Evolutionary conservation across 2,113 vertebrate species (phyloP).

Genomic region (Amphiprion percula): DNA sequence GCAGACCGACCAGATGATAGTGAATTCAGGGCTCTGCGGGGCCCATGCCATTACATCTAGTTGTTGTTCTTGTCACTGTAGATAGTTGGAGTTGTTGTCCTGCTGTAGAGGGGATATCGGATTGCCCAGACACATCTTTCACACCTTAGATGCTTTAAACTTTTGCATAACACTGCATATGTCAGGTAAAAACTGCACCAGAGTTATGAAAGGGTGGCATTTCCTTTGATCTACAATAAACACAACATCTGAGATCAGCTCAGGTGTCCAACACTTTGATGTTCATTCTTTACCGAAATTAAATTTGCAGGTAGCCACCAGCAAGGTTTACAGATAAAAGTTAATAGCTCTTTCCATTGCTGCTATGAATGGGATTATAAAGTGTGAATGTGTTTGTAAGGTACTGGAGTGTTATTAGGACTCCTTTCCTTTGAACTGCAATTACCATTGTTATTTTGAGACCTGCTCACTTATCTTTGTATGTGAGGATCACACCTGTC

Average conservation of each 20-base stretch:
- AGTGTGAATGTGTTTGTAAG: background rate
- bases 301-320: background rate
- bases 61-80: background rate
- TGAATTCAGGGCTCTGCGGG: background rate
- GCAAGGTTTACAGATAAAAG: constrained; percentile 4
- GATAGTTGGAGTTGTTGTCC: background rate
- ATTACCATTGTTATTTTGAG: constrained; percentile 7
- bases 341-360: background rate
- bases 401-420: background rate
- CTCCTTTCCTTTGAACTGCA: constrained; percentile 10
- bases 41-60: background rate
- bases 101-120: background rate
- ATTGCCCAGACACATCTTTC: background rate
- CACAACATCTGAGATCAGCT: constrained; percentile 15
- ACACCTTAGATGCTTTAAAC: background rate
- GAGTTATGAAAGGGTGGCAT: background rate
- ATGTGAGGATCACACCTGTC: constrained; percentile 11
- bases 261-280: constrained; percentile 26
- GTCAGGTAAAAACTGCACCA: background rate
- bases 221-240: constrained; percentile 31
- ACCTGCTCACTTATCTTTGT: constrained; percentile 1
- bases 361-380: background rate
- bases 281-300: constrained; percentile 6
- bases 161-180: background rate
- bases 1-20: background rate